Percentiles rank a stretch among this genome's conserved stretches.
These are phyloP conservation scores for Sus cebifrons DNA, from an alignment of 2,797 vertebrate genomes.

Conservation along the genomic window DNA sequence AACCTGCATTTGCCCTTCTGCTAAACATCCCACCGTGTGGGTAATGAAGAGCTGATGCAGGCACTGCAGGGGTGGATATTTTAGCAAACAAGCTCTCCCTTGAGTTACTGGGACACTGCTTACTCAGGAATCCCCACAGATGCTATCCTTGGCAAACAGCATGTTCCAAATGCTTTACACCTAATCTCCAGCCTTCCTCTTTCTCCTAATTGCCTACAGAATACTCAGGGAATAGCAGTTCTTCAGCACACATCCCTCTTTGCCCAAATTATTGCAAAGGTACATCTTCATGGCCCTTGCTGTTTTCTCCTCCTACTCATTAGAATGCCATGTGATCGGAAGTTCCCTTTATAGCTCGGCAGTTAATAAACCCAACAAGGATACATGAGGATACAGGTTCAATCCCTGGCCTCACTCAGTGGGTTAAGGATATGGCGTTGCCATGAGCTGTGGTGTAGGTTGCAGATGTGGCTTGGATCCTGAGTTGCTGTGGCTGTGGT, in stretches of 20 bases:
- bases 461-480: too few species aligned
- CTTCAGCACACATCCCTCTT: not conserved
- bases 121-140: constrained; percentile 59
- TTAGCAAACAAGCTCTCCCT: not conserved
- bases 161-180: not conserved
- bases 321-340: not conserved
- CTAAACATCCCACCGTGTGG: not conserved
- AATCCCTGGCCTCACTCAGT: too few species aligned
- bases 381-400: too few species aligned
- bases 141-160: not conserved
- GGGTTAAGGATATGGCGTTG: too few species aligned
- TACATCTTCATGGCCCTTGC: not conserved
- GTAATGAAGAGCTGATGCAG: constrained; percentile 19
- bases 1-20: not conserved
- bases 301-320: not conserved
- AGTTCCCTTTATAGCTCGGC: too few species aligned
- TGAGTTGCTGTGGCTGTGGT: too few species aligned
- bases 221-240: not conserved
- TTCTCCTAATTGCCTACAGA: not conserved
- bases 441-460: too few species aligned
- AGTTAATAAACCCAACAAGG: too few species aligned
- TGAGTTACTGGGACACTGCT: constrained; percentile 37
- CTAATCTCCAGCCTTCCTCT: not conserved
- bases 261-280: not conserved
- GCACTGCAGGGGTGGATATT: not conserved